phyloP scores from a whole-genome alignment of 2,113 vertebrate genomes.

The Boleophthalmus pectinirostris region DNA sequence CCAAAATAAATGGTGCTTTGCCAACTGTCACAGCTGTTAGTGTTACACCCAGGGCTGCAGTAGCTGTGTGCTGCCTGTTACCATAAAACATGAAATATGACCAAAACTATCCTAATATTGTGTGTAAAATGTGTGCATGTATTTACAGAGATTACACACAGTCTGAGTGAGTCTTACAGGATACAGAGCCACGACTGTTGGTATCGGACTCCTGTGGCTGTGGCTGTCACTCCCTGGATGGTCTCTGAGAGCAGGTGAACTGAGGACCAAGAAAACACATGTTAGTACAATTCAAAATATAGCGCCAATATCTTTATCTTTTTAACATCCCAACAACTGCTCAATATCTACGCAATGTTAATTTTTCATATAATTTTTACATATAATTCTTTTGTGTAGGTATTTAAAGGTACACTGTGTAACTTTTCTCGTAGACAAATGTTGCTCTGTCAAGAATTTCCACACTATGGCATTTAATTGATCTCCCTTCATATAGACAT shows the following conservation, averaged over 20 bases:
- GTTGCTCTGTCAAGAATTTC: too few relatives aligned
- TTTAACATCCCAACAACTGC: not conserved
- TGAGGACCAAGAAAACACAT: slow-evolving; percentile 61
- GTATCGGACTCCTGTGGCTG: slow-evolving; percentile 91
- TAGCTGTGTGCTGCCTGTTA: not conserved
- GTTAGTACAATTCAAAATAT: slow-evolving; percentile 26
- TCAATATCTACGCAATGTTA: not conserved
- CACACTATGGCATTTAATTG: too few relatives aligned
- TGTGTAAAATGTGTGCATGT: not conserved
- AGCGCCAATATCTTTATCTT: not conserved
- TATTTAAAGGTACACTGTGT: not conserved
- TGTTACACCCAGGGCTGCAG: not conserved
- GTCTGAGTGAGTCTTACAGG: slow-evolving; percentile 81
- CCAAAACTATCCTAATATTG: too few relatives aligned
- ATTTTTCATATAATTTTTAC: too few relatives aligned
- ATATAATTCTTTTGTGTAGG: not conserved
- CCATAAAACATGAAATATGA: too few relatives aligned
- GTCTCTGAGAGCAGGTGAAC: slow-evolving; percentile 96
- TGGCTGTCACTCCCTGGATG: slow-evolving; percentile 95
- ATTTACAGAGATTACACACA: not conserved
- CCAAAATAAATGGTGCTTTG: not conserved
- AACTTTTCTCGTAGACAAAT: too few relatives aligned
- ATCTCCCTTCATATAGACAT: too few relatives aligned
- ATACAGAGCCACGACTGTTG: slow-evolving; percentile 99
- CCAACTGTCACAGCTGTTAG: too few relatives aligned